Evolutionary conservation across 2,113 vertebrate genomes (phyloP), one percentile per base, ranked within the genome.

Genomic region (Nothocercus nigrocapillus): DNA sequence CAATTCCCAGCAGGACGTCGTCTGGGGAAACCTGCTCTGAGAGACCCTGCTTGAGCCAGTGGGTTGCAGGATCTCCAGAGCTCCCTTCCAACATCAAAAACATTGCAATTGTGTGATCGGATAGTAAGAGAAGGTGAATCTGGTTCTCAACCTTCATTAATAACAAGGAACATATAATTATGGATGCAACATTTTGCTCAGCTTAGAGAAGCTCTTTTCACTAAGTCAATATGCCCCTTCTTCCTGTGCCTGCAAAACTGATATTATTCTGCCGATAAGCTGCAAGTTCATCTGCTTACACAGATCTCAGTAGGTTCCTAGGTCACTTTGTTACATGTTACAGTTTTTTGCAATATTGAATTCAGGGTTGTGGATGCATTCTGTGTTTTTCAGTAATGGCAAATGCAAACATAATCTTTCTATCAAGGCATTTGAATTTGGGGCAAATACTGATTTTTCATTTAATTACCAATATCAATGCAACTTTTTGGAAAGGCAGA

Each of bases 191-290:
- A 3, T 21, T 94, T 75, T 91, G 7, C 34, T 84, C 14, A 42
- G 4, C 67, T 83, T 64, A 75, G 14, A 72, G 21, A 86, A 72
- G 7, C 12, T 89, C 8, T 61, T 86, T 85, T 83, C 51, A 42
- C 7, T 63, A 68, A 42, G 66, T 47, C 24, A 84, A 22, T 72
- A 70, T 28, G 51, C 6, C 3, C 13, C 17, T 64, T 68, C 76
- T 92, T 64, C 18, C 40, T 62, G 5, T 0, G 0, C 44, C 54
- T 32, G 44, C 51, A 64, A 21, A 78, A 44, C 19, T 40, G 10
- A 44, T 38, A 64, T 44, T 0, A 2, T 54, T 90, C 28, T 44
- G 42, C 34, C 20, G 21, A 36, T 24, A 68, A 68, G 28, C 25
- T 84, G 56, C 56, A 84, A 84, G 19, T 74, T 81, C 53, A 93